A percentile compares a stretch with the other conserved stretches of the same genome.
phyloP scores from a whole-genome alignment of 1,140 invertebrate species.

The Meloidogyne exigua region DNA sequence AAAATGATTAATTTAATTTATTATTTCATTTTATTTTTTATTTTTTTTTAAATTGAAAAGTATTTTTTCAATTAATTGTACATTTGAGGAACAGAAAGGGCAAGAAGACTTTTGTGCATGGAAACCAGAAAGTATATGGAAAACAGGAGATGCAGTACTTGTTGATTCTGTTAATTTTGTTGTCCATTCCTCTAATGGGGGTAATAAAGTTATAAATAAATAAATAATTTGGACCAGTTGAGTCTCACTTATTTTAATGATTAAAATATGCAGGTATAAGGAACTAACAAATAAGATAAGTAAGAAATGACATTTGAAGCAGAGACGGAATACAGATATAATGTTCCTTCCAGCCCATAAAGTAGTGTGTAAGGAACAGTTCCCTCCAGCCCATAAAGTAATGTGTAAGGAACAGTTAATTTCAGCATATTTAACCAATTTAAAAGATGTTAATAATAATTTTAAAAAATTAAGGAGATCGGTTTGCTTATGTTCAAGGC shows the following conservation, averaged over 20 bases:
- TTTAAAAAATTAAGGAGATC: not conserved
- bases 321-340: not conserved
- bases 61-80: constrained; percentile 4
- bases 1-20: not conserved
- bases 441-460: too few species aligned
- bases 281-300: too few species aligned
- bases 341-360: too few species aligned
- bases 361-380: not conserved
- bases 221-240: not conserved
- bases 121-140: constrained; percentile 19
- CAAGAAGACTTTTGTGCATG: constrained; percentile 14
- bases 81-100: not conserved
- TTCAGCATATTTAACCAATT: not conserved
- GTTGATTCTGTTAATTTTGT: constrained; percentile 29
- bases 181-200: constrained; percentile 21
- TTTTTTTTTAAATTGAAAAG: not conserved
- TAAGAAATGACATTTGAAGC: too few species aligned
- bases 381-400: not conserved
- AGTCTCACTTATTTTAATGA: too few species aligned
- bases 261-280: too few species aligned
- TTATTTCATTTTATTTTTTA: not conserved
- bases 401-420: not conserved
- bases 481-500: constrained; percentile 36
- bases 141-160: constrained; percentile 27
- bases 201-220: not conserved